Conservation (phyloP, 2,888 invertebrate species). For the Ctenicera cuprea region DNA sequence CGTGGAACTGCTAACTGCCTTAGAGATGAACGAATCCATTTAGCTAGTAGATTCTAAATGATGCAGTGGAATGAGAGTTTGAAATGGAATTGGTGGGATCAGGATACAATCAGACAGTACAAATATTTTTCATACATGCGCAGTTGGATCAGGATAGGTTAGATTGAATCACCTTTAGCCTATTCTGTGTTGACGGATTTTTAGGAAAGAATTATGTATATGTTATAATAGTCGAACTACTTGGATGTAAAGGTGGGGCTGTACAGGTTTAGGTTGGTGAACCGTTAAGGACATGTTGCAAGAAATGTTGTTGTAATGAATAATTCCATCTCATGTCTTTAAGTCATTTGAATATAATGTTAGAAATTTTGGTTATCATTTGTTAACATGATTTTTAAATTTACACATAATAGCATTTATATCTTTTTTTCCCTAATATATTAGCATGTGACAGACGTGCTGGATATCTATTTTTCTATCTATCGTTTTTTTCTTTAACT, state of each 20-base stretch:
- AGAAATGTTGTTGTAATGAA: neutral
- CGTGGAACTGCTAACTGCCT: constrained; percentile 73
- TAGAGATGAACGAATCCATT: constrained; percentile 68
- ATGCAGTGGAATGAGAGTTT: constrained; percentile 51
- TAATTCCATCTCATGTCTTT: neutral
- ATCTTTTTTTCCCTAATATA: too few species aligned
- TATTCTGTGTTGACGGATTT: too few species aligned
- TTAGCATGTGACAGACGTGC: too few species aligned
- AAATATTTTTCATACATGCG: constrained; percentile 25
- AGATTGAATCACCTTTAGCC: too few species aligned
- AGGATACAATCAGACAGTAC: constrained; percentile 22
- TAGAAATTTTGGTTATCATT: neutral
- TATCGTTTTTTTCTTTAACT: too few species aligned
- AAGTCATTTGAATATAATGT: neutral
- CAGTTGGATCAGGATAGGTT: neutral
- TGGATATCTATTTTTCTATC: too few species aligned
- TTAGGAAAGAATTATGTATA: too few species aligned
- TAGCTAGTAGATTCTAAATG: constrained; percentile 63
- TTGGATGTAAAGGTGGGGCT: too few species aligned
- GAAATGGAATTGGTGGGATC: constrained; percentile 42
- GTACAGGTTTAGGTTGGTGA: too few species aligned
- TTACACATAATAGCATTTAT: too few species aligned
- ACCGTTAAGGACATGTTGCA: constrained; percentile 2
- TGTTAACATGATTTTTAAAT: constrained; percentile 1
- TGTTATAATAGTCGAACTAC: too few species aligned